These are phyloP conservation scores for Apodemia zela DNA, from an alignment of 2,888 invertebrate species.

Conservation along the genomic window DNA sequence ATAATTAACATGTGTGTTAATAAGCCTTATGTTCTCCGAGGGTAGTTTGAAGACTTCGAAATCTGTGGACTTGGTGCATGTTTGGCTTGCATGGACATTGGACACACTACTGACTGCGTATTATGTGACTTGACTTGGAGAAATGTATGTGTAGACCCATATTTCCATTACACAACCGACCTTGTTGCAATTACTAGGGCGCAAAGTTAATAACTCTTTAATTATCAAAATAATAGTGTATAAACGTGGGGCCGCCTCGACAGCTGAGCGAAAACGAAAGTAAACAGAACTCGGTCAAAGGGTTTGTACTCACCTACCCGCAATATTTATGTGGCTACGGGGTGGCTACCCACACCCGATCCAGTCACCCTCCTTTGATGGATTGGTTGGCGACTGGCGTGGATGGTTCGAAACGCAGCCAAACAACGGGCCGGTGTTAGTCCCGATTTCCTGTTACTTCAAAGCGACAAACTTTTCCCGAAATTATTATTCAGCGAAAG, in stretches of 20 bases:
- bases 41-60: neutral
- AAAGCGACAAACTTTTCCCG: conserved; percentile 63
- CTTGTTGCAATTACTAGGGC: conserved; percentile 31
- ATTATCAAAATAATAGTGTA: conserved; percentile 76
- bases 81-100: too few species aligned
- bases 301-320: conserved; percentile 80
- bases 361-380: conserved; percentile 76
- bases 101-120: too few species aligned
- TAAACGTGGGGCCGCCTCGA: conserved; percentile 69
- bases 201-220: conserved; percentile 65
- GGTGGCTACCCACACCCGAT: conserved; percentile 69
- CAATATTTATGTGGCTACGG: conserved; percentile 79
- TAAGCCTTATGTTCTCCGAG: neutral
- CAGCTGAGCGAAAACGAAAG: conserved; percentile 82
- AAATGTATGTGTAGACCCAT: neutral
- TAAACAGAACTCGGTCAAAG: conserved; percentile 82
- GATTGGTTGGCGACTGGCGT: conserved; percentile 77
- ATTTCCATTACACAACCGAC: neutral
- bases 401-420: conserved; percentile 71
- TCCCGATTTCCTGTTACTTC: conserved; percentile 66
- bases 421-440: conserved; percentile 64
- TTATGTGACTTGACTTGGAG: neutral
- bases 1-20: neutral
- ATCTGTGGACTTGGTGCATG: neutral
- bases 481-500: conserved; percentile 74